Conservation (phyloP, 2,888 invertebrate genomes). For the Mystacides longicornis region DNA sequence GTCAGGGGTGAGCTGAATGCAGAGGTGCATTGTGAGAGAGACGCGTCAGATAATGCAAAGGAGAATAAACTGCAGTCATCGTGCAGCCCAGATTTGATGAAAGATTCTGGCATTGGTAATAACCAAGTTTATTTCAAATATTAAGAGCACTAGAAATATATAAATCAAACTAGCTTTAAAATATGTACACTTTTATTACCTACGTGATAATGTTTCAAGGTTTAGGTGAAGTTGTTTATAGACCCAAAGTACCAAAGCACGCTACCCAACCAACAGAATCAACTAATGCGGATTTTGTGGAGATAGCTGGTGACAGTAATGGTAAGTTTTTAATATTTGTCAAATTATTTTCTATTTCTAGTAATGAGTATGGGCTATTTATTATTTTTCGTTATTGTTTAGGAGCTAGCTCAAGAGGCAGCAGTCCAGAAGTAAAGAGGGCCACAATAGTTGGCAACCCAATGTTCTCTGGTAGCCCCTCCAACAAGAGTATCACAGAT, state of each 20-base stretch:
- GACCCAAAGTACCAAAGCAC: conserved; percentile 18
- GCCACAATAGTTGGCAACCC: conserved; percentile 85
- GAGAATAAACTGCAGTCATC: conserved; percentile 46
- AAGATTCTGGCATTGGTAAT: conserved; percentile 48
- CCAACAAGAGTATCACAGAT: conserved; percentile 42
- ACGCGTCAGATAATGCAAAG: conserved; percentile 38
- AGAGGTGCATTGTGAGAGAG: conserved; percentile 44
- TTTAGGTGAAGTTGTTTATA: conserved; percentile 36
- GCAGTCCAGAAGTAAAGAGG: conserved; percentile 64
- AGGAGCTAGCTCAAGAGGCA: conserved; percentile 38
- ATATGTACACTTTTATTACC: background rate
- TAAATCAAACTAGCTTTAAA: background rate
- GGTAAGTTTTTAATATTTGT: conserved; percentile 30
- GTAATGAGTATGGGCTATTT: background rate
- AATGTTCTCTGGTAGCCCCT: conserved; percentile 61
- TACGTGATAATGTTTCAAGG: conserved; percentile 32
- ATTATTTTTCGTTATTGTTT: conserved; percentile 11
- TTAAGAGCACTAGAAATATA: no score
- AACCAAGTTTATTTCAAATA: background rate
- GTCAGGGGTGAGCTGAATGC: conserved; percentile 13
- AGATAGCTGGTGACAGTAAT: conserved; percentile 47
- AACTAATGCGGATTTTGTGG: conserved; percentile 51
- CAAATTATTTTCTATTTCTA: background rate
- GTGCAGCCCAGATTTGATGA: conserved; percentile 49
- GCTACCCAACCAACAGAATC: conserved; percentile 40